phyloP scores from a whole-genome alignment of 2,113 vertebrate species.

The Corythaixoides concolor region DNA sequence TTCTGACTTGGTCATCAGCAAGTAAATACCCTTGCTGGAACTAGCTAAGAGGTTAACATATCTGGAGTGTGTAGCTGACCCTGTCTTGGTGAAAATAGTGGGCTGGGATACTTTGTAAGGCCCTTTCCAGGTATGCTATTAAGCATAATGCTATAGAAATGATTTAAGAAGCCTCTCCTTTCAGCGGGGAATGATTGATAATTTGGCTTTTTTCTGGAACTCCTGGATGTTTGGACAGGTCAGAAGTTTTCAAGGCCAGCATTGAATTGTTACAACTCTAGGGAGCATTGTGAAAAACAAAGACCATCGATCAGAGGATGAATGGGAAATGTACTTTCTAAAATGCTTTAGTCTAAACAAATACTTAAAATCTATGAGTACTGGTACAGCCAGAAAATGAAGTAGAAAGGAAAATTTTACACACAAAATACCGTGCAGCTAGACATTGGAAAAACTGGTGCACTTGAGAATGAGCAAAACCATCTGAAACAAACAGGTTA shows the following conservation, averaged over 20 bases:
- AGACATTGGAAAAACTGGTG: neutral
- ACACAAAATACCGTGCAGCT: neutral
- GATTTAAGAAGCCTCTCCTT: neutral
- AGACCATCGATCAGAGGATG: neutral
- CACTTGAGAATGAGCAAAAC: neutral
- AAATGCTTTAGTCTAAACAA: neutral
- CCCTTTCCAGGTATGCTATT: neutral
- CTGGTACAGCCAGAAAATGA: neutral
- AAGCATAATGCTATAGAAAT: neutral
- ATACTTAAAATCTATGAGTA: neutral
- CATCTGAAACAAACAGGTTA: neutral
- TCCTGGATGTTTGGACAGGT: neutral
- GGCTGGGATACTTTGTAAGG: neutral
- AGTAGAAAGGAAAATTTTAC: neutral
- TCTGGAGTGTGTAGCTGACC: neutral
- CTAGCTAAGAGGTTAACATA: neutral
- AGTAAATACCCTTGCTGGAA: neutral
- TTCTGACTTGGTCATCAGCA: slow-evolving; percentile 27
- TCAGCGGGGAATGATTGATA: neutral
- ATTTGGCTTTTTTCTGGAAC: neutral
- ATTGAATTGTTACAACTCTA: neutral
- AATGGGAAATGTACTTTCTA: neutral
- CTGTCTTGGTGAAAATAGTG: neutral
- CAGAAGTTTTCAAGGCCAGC: neutral
- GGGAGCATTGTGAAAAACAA: neutral